These are phyloP conservation scores for Molossus molossus DNA, from an alignment of 2,797 vertebrate genomes.

Conservation along the genomic window DNA sequence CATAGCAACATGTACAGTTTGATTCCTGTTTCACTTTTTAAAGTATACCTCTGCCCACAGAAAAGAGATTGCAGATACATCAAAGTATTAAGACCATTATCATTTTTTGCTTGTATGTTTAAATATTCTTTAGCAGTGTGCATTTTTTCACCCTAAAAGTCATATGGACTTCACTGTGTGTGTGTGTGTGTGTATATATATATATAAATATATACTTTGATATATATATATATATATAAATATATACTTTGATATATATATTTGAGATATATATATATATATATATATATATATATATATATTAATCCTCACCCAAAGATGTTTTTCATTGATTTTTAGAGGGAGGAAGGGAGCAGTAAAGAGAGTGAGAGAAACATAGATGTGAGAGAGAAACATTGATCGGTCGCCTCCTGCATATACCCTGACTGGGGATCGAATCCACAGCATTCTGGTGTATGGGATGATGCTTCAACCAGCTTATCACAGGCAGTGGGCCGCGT, in stretches of 20 bases:
- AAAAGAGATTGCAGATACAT: neutral
- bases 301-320: neutral
- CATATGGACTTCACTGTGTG: neutral
- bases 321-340: neutral
- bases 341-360: neutral
- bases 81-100: neutral
- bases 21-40: neutral
- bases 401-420: neutral
- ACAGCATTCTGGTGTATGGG: neutral
- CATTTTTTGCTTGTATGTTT: slow-evolving; percentile 12
- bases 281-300: too few relatives aligned
- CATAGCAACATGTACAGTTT: neutral
- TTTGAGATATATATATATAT: too few relatives aligned
- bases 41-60: neutral
- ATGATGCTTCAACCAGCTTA: neutral
- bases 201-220: too few relatives aligned
- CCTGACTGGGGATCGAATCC: neutral
- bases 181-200: too few relatives aligned
- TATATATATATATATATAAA: too few relatives aligned
- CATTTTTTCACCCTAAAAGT: slow-evolving; percentile 18
- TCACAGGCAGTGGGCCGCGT: fast-evolving
- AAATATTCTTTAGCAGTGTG: slow-evolving; percentile 42
- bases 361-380: neutral
- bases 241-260: too few relatives aligned
- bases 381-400: neutral